Conservation (phyloP, 2,113 vertebrate genomes). For the Tachycineta bicolor region DNA sequence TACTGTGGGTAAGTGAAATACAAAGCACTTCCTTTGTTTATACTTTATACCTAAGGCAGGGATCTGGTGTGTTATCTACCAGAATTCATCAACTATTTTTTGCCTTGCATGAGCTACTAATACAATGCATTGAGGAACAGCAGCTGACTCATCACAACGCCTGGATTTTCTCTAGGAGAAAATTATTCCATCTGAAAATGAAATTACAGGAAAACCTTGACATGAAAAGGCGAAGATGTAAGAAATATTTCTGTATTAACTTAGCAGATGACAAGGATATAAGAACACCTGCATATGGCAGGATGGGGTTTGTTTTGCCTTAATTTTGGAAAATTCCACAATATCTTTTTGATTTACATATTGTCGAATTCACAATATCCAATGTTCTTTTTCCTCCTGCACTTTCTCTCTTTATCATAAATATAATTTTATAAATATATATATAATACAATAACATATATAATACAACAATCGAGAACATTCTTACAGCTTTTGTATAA, state of each 20-base stretch:
- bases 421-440: background rate
- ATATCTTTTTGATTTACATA: background rate
- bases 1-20: background rate
- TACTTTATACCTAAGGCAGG: background rate
- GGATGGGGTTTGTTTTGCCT: background rate
- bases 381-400: background rate
- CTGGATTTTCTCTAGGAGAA: background rate
- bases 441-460: background rate
- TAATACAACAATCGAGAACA: background rate
- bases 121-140: background rate
- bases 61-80: background rate
- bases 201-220: background rate
- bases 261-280: background rate
- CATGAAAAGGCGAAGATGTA: background rate
- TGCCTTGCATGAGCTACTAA: background rate
- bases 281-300: background rate
- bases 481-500: background rate
- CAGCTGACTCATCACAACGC: slow-evolving; percentile 30
- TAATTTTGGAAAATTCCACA: background rate
- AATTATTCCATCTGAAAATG: slow-evolving; percentile 21
- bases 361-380: background rate
- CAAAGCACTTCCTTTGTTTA: slow-evolving; percentile 8
- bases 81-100: slow-evolving; percentile 40
- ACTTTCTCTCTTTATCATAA: background rate
- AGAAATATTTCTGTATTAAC: slow-evolving; percentile 12